Percentiles rank a stretch among this genome's conserved stretches.
Evolutionary conservation across 1,140 invertebrate genomes (phyloP).

Genomic region (Drosophila oshimai): DNA sequence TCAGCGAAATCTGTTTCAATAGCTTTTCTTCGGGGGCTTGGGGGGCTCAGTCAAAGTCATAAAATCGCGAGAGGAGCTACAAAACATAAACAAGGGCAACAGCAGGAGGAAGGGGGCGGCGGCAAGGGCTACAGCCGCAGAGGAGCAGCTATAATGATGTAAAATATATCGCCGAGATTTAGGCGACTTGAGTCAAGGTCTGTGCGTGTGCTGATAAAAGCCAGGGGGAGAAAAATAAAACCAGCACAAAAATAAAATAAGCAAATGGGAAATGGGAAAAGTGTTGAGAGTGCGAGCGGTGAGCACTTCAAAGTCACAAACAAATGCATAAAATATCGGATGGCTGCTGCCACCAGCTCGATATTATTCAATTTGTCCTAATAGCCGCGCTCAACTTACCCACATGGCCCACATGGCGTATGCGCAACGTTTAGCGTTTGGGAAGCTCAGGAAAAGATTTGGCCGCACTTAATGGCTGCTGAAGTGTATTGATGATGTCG

Average conservation of each 20-base stretch:
- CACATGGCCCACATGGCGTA: slow-evolving; percentile 59
- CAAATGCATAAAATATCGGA: slow-evolving; percentile 72
- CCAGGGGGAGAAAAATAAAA: slow-evolving; percentile 23
- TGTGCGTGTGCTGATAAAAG: slow-evolving; percentile 75
- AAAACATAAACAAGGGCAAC: slow-evolving; percentile 62
- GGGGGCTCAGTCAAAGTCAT: slow-evolving; percentile 52
- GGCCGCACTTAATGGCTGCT: slow-evolving; percentile 29
- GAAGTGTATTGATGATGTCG: slow-evolving; percentile 74
- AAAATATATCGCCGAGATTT: slow-evolving; percentile 79
- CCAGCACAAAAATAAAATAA: slow-evolving; percentile 16
- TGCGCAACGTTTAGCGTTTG: slow-evolving; percentile 60
- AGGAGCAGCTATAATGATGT: slow-evolving; percentile 70
- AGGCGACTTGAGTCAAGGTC: slow-evolving; percentile 56
- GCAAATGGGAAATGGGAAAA: slow-evolving; percentile 30
- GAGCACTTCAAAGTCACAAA: slow-evolving; percentile 75
- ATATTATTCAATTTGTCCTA: slow-evolving; percentile 78
- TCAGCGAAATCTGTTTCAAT: slow-evolving; percentile 75
- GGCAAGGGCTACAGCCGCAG: neutral
- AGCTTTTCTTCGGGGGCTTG: slow-evolving; percentile 31
- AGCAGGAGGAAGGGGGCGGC: slow-evolving; percentile 4
- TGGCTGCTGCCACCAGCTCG: slow-evolving; percentile 17
- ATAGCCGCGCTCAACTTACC: slow-evolving; percentile 68
- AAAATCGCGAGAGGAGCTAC: slow-evolving; percentile 73
- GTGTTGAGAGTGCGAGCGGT: slow-evolving; percentile 49
- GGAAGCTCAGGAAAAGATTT: slow-evolving; percentile 23